Evolutionary conservation across 2,797 vertebrate species (phyloP), one percentile per base, ranked within the genome.

Genomic region (Bovichtus variegatus): DNA sequence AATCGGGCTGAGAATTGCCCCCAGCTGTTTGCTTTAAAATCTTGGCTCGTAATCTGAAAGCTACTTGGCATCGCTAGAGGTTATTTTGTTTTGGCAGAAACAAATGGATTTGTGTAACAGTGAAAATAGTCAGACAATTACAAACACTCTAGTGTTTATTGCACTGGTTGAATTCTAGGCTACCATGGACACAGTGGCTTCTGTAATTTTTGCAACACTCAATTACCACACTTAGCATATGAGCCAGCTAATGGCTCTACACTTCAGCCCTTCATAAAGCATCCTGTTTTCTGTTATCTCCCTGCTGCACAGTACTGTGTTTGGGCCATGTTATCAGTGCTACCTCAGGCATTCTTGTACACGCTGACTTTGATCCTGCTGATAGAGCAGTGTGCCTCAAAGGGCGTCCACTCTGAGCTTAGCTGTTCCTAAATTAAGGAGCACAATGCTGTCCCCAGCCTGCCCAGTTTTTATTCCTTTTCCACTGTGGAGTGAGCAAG

Each of bases 351-450:
- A 51, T 72, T 82, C 71, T 78, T 74, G 66, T 65, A 53, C 75
- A 74, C 25, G 47, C 78, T 76, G 78, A 82, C 81, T 86, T 82
- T 85, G 87, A 90, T 89, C 66, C 64, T 54, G 78, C 74, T 83
- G 82, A 91, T 89, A 87, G 78, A 85, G 78, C 66, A 57, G 55
- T 65, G 49, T 44, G 43, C 73, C 70, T 67, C 27, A 63, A 71
- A 62, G 55, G 36, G 61, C 47, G 66, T 85, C 71, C 47, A 59
- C 73, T 54, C 44, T 13, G 36, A 76, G 81, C 83, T 76, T 72
- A 69, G 60, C 47, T 7, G 63, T 58, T 62, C 74, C 71, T 67
- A 74, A 83, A 80, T 82, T 65, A 77, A 78, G 74, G 63, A 70
- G 58, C 36, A 46, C 59, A 66, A 55, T 43, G n/a, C 58, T 58